Base-by-base conservation (phyloP, 2,113 vertebrate genomes). In the Brienomyrus brachyistius region DNA sequence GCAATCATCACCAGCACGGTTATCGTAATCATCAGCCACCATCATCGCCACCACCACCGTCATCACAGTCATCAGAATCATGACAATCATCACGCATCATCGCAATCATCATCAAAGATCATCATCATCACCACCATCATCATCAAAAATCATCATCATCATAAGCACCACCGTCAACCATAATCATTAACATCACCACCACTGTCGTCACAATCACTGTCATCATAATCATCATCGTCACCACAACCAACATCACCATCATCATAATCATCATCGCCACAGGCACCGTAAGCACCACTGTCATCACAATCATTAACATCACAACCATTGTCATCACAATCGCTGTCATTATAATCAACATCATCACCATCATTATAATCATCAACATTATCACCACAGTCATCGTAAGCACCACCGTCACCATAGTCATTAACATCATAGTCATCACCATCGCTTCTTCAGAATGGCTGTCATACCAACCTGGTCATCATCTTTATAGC, bases 171-270 rank as follows among this genome's bases (percentile, higher is more conserved):
- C 27, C 35, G 13, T 11, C 54, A 21, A 19, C 31, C 31, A 31
- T 31, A 56, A 23, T 56, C 62, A 40, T 23, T 7, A 35, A 10
- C 21, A 54, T 9, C 50, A 23, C 31, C 0, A 31, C 31, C 31
- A 31, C 1, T 31, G 31, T 1, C 31, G 1, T 31, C 31, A 31
- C 31, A 31, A 31, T 31, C 31, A 1, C 31, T 31, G 31, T 89
- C 43, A 19, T 1, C 59, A 15, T 27, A 40, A 87, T 90, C 91
- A 93, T 92, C 90, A 93, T 91, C 90, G 89, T 89, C 21, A 54
- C 89, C 35, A 47, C 8, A 13, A 45, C 84, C 17, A 70, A 1
- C 54, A 56, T 5, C 56, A 59, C 19, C 4, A 7, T 27, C 35
- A 35, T 31, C 45, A 51, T 5, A 13, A 7, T 54, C 47, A 77